Evolutionary conservation across 2,888 invertebrate genomes (phyloP).

Genomic region (Invenusta paracnida): DNA sequence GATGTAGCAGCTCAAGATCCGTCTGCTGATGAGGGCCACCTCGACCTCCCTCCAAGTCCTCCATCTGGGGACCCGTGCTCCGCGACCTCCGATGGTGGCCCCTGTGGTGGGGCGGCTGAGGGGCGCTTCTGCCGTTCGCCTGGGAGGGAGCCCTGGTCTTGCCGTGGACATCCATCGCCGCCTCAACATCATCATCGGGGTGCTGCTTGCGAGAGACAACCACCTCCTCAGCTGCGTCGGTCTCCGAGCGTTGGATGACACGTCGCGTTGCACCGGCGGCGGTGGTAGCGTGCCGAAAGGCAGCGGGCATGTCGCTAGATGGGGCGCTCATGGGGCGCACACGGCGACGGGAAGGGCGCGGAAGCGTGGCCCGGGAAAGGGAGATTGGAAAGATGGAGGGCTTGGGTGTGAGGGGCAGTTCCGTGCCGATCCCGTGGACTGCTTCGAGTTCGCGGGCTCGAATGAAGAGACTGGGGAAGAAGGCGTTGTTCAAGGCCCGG

Average conservation of each 20-base stretch:
- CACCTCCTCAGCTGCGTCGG: not conserved
- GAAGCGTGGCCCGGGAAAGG: not conserved
- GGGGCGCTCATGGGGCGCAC: conserved; percentile 33
- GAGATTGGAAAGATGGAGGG: not conserved
- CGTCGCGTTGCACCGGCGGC: not conserved
- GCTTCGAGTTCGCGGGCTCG: conserved; percentile 7
- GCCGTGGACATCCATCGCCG: not conserved
- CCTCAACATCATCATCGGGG: not conserved
- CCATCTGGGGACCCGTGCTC: not conserved
- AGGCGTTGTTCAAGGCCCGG: not conserved
- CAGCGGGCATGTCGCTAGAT: not conserved
- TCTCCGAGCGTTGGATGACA: not conserved
- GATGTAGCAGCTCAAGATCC: not conserved
- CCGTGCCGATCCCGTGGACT: not conserved
- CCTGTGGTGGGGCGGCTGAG: not conserved
- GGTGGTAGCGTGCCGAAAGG: not conserved
- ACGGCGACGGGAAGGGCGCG: not conserved
- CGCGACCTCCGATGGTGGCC: not conserved
- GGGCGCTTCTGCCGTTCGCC: not conserved
- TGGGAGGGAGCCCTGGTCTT: not conserved
- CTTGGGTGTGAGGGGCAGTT: conserved; percentile 6
- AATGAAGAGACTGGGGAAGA: not conserved
- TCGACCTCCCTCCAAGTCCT: too few species aligned
- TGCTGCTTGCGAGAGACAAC: too few species aligned
- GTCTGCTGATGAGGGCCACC: not conserved